Base-by-base conservation (phyloP, 2,113 vertebrate species). In the Salminus brasiliensis region DNA sequence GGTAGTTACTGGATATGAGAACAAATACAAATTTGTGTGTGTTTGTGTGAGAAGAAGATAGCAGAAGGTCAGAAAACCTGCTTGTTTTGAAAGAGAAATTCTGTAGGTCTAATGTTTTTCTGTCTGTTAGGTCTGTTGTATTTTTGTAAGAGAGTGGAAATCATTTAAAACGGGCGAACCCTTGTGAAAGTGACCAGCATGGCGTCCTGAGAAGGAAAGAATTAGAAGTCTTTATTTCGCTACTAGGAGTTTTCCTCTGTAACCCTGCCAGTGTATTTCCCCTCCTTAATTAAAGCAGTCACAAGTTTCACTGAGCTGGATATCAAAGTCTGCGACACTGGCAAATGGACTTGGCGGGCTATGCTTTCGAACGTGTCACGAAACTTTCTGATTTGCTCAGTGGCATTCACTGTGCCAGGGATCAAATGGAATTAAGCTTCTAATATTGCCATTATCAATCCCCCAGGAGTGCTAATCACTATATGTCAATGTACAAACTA, bases 261-360 rank as follows among this genome's bases (percentile, higher is more conserved):
- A 80, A 59, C 81, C 84, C 87, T 88, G 87, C 90, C 88, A 89
- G 72, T 89, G 87, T 89, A 81, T 87, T 89, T 90, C 82, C 72
- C 82, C n/a, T 25, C 82, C 82, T 91, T 92, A 90, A 93, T 92
- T 92, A 90, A 90, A 89, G 88, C 85, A 90, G 89, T 90, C 88
- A 90, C 85, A 87, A 88, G 91, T 91, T 91, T 91, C 89, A 89
- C 80, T 90, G 87, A 88, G 88, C 87, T 85, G 88, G 52, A 88
- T 89, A 89, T 91, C 88, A 91, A 90, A 93, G 88, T 71, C 83
- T 81, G 79, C 74, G 74, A 88, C 81, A 79, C 83, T 85, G 84
- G 85, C 83, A 88, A 88, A 91, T 88, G 87, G 82, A 85, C 76
- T 88, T 87, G 86, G 88, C 85, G 82, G 25, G 45, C 45, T 79